Evolutionary conservation across 1,140 invertebrate genomes (phyloP).

Genomic region (Drosophila erecta): DNA sequence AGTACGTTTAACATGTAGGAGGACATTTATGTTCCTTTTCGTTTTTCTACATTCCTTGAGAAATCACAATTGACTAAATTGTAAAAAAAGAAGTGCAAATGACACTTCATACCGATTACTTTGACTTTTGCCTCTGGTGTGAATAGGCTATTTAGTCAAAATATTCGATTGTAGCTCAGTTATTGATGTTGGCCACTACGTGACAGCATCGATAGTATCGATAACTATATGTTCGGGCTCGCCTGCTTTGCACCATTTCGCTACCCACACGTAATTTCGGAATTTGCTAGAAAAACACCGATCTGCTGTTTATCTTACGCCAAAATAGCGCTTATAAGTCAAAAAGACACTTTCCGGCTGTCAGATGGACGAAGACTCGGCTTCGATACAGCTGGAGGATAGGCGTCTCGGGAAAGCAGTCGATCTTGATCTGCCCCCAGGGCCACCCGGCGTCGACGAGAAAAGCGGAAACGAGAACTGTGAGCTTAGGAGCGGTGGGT

Average conservation of each 20-base stretch:
- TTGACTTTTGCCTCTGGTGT: no score
- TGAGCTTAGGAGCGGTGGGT: slow-evolving; percentile 38
- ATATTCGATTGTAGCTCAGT: no score
- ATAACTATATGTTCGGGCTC: neutral
- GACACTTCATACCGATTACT: no score
- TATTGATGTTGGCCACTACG: no score
- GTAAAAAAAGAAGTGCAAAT: no score
- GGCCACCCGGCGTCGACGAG: slow-evolving; percentile 80
- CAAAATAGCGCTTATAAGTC: slow-evolving; percentile 9
- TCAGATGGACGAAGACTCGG: slow-evolving; percentile 69
- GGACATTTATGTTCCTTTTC: no score
- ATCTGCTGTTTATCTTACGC: neutral
- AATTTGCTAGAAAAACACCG: slow-evolving; percentile 22
- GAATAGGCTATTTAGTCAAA: no score
- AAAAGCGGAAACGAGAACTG: slow-evolving; percentile 58
- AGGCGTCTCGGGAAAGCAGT: slow-evolving; percentile 50
- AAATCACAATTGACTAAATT: no score
- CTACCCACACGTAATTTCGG: slow-evolving; percentile 38
- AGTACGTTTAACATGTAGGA: no score
- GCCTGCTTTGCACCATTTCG: slow-evolving; percentile 9
- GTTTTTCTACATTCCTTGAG: no score
- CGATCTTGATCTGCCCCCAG: slow-evolving; percentile 53
- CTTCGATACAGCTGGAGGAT: slow-evolving; percentile 55
- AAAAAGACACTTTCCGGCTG: slow-evolving; percentile 30
- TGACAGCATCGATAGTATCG: neutral